phyloP scores from a whole-genome alignment of 2,797 vertebrate genomes.

The Euphonia xanthogaster region DNA sequence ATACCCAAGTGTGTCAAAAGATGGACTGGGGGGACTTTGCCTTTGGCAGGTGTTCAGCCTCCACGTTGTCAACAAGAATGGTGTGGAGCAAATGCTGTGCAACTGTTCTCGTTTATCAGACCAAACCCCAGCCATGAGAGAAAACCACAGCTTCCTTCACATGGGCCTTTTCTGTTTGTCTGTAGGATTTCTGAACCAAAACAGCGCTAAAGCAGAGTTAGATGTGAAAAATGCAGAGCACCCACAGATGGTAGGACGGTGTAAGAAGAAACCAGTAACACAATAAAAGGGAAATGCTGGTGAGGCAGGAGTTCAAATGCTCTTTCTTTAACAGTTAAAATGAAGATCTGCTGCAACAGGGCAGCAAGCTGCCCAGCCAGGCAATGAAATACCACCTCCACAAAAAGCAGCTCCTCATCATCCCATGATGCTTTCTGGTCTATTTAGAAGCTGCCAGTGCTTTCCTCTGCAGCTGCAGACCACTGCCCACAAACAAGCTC shows the following conservation, averaged over 20 bases:
- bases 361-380: not conserved
- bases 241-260: not conserved
- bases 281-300: not conserved
- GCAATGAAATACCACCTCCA: not conserved
- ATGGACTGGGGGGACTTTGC: not conserved
- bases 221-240: not conserved
- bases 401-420: not conserved
- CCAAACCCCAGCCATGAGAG: rapidly evolving
- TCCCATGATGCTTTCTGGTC: not conserved
- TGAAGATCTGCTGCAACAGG: not conserved
- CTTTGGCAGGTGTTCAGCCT: not conserved
- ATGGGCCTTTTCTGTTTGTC: not conserved
- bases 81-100: rapidly evolving
- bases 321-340: not conserved
- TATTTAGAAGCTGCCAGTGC: not conserved
- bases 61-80: not conserved
- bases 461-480: not conserved
- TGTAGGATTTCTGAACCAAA: not conserved
- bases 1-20: not conserved
- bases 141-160: constrained; percentile 5
- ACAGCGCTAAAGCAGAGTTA: not conserved
- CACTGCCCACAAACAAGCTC: not conserved
- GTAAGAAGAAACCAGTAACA: not conserved
- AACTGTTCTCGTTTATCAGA: not conserved
- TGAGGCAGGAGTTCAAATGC: not conserved